phyloP scores from a whole-genome alignment of 2,797 vertebrate genomes.

The Takifugu ocellatus region DNA sequence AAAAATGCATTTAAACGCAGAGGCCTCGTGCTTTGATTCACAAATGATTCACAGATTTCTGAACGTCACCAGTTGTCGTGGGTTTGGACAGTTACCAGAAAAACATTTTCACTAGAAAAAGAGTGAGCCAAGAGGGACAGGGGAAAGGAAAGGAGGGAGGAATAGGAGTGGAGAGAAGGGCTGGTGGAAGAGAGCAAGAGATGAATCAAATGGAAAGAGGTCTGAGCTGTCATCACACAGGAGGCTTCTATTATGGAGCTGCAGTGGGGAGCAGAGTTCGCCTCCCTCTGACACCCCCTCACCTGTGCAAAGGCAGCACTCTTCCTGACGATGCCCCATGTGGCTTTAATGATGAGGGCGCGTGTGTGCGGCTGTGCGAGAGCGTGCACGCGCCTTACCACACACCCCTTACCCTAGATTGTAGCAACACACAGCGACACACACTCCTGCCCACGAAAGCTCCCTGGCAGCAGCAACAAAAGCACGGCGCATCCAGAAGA shows the following conservation, averaged over 20 bases:
- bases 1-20: too few species aligned
- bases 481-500: conserved; percentile 68
- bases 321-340: conserved; percentile 35
- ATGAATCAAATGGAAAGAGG: conserved; percentile 42
- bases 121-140: conserved; percentile 18
- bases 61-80: too few species aligned
- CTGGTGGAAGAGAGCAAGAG: conserved; percentile 16
- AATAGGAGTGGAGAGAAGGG: background rate
- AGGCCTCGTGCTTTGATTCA: too few species aligned
- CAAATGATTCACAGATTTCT: too few species aligned
- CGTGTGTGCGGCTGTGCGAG: conserved; percentile 19
- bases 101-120: conserved; percentile 38
- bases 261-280: conserved; percentile 56
- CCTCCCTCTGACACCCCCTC: conserved; percentile 51
- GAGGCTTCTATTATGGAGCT: conserved; percentile 67
- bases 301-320: conserved; percentile 34
- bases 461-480: conserved; percentile 65
- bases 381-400: conserved; percentile 54
- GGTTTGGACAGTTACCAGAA: conserved; percentile 23
- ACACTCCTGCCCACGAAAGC: conserved; percentile 12
- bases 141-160: conserved; percentile 14
- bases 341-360: conserved; percentile 36
- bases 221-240: conserved; percentile 67
- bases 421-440: conserved; percentile 18
- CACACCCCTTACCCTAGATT: conserved; percentile 62